These are phyloP conservation scores for Pavo muticus DNA, from an alignment of 2,113 vertebrate genomes.

Conservation along the genomic window DNA sequence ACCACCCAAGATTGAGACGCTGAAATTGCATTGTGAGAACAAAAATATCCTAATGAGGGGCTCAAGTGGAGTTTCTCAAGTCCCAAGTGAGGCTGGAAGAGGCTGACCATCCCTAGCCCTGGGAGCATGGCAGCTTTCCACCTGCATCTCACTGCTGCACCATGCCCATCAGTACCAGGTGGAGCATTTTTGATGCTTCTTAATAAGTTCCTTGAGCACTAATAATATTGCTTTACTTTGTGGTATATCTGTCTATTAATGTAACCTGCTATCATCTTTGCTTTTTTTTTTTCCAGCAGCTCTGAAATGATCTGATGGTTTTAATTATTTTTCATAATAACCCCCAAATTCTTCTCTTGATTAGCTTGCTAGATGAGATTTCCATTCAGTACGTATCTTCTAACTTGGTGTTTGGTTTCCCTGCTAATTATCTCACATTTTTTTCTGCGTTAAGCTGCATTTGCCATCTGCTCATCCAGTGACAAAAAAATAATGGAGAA, in stretches of 20 bases:
- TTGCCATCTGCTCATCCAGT: conserved; percentile 70
- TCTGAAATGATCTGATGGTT: conserved; percentile 49
- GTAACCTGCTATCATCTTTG: conserved; percentile 51
- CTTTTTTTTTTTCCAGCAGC: conserved; percentile 35
- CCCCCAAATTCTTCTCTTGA: conserved; percentile 62
- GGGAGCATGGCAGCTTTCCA: not conserved
- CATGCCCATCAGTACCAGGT: not conserved
- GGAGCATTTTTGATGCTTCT: conserved; percentile 2
- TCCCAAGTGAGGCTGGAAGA: not conserved
- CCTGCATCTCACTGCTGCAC: not conserved
- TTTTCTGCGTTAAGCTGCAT: conserved; percentile 57
- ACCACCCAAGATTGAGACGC: not conserved
- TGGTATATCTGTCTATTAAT: conserved; percentile 32
- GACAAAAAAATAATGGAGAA: conserved; percentile 62
- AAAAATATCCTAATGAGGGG: not conserved
- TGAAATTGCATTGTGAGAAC: not conserved
- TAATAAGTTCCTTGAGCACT: conserved; percentile 22
- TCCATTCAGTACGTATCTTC: conserved; percentile 62
- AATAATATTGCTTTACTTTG: not conserved
- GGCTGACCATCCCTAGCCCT: not conserved
- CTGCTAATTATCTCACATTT: conserved; percentile 64
- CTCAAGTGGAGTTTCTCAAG: not conserved
- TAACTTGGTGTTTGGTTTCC: conserved; percentile 64
- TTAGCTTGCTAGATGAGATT: conserved; percentile 70
- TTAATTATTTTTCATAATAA: conserved; percentile 65